These are phyloP conservation scores for Microcebus griseorufus DNA, from an alignment of 2,113 vertebrate species.

Conservation along the genomic window DNA sequence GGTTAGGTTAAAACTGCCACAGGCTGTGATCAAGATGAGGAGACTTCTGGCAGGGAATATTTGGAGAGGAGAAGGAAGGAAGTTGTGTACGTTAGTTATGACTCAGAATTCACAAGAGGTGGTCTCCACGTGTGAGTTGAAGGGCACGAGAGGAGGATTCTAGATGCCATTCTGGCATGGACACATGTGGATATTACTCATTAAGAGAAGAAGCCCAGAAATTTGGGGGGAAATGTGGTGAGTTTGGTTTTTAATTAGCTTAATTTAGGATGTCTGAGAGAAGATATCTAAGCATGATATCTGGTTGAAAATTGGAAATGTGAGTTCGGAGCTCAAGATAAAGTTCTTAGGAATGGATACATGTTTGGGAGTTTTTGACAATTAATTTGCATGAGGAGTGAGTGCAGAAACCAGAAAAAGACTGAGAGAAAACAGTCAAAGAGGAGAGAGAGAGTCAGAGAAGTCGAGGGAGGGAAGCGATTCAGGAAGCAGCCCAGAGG, in stretches of 20 bases:
- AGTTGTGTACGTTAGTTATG: background rate
- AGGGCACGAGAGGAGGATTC: background rate
- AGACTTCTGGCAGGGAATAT: background rate
- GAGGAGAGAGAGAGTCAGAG: background rate
- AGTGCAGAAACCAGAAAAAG: background rate
- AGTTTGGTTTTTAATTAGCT: background rate
- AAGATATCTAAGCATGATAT: background rate
- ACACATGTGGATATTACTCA: background rate
- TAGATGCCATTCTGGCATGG: background rate
- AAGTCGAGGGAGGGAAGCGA: background rate
- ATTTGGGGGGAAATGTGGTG: background rate
- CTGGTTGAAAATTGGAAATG: background rate
- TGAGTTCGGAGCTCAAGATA: background rate
- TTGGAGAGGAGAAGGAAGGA: background rate
- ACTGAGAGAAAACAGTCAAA: background rate
- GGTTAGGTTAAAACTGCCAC: background rate
- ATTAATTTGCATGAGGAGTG: background rate
- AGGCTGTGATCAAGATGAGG: background rate
- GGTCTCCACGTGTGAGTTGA: background rate
- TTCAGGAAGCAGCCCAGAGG: background rate
- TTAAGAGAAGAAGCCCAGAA: background rate
- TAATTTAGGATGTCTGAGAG: background rate
- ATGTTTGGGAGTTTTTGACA: background rate
- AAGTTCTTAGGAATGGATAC: background rate
- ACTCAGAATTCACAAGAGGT: background rate